A percentile compares a stretch with the other conserved stretches of the same genome.
phyloP scores from a whole-genome alignment of 2,113 vertebrate genomes.

The Macaca fascicularis region DNA sequence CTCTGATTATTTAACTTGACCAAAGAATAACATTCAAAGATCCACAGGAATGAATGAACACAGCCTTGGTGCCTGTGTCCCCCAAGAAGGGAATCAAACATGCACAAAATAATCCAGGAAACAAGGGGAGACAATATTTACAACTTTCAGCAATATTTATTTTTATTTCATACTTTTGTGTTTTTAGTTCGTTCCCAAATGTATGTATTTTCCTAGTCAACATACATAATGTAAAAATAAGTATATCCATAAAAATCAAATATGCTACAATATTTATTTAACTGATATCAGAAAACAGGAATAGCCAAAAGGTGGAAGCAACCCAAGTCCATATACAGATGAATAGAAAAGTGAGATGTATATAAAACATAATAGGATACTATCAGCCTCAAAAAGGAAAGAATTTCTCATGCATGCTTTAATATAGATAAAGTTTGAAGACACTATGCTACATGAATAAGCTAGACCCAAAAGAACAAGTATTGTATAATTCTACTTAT shows the following conservation, averaged over 20 bases:
- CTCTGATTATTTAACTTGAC: conserved; percentile 22
- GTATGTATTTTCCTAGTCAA: neutral
- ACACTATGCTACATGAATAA: neutral
- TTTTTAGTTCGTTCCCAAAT: neutral
- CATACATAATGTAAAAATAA: neutral
- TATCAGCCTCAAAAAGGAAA: neutral
- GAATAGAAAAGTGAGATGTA: neutral
- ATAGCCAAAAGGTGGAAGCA: neutral
- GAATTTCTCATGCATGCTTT: neutral
- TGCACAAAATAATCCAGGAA: neutral
- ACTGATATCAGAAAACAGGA: neutral
- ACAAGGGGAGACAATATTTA: neutral
- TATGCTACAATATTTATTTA: neutral
- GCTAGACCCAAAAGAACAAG: neutral
- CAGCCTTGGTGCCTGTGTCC: neutral
- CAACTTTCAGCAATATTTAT: neutral
- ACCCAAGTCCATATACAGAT: neutral
- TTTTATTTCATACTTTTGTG: neutral
- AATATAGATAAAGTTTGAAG: neutral
- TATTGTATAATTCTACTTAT: neutral
- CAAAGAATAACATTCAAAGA: neutral
- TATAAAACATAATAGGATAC: neutral
- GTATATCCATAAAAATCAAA: neutral
- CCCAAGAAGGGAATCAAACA: neutral
- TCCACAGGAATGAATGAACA: neutral